Evolutionary conservation across 2,113 vertebrate genomes (phyloP), one percentile per base, ranked within the genome.

Genomic region (Albula glossodonta): DNA sequence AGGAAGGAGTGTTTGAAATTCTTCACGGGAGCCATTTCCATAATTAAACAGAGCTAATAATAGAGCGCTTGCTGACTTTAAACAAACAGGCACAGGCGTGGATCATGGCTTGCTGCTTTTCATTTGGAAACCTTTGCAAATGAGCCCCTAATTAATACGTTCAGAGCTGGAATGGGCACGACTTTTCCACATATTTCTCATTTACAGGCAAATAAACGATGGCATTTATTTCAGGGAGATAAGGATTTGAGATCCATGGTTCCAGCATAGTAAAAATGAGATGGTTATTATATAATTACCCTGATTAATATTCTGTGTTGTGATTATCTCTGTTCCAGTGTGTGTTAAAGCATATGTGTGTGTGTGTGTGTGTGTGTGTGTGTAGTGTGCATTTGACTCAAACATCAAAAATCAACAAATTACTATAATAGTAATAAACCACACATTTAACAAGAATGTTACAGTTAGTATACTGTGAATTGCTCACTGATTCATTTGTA

Each of bases 1-100:
- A 96, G 95, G 96, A 96, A 96, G 95, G 93, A 96, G 96, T 96
- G 96, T 96, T 97, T 96, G 94, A 96, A 98, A 97, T 98, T 97
- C 96, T 98, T 96, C 95, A 93, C 93, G 94, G 96, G 94, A 97
- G 96, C 97, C 96, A 98, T 98, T 98, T 98, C 96, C 97, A 96
- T 99, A 98, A 98, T 98, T 98, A 98, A 98, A 97, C 95, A 93
- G 94, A 93, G 95, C 96, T 99, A 97, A 98, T 98, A 98, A 97
- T 97, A 96, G 96, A 96, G 97, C 96, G 97, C 96, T 94, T 95
- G 95, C 96, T 96, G 96, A 96, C 97, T 97, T 97, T 96, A 95
- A 97, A 96, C 97, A 97, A 97, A 97, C 96, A 95, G 93, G 94
- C 95, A 88, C 92, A 83, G 93, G 93, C 94, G 95, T 94, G 92